These are phyloP conservation scores for Copsychus sechellarum DNA, from an alignment of 2,113 vertebrate genomes.

Conservation along the genomic window DNA sequence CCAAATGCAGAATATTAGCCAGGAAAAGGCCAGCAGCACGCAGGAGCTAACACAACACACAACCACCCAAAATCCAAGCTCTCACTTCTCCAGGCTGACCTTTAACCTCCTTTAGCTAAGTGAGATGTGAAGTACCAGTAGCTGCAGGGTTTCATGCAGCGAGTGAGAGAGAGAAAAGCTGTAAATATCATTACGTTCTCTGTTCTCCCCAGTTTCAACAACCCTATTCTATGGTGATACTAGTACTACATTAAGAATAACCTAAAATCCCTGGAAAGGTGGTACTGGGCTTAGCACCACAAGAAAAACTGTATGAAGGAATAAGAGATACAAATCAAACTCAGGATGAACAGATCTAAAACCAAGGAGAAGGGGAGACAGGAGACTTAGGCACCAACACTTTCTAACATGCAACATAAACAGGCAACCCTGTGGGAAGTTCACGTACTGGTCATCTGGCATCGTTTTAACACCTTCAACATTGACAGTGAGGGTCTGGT, in stretches of 20 bases:
- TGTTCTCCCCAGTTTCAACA: background rate
- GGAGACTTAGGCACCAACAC: background rate
- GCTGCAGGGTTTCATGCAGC: background rate
- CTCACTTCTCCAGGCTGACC: background rate
- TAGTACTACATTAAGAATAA: background rate
- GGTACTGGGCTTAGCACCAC: background rate
- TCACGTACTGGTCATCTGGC: slow-evolving; percentile 92
- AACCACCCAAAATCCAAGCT: background rate
- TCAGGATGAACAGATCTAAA: background rate
- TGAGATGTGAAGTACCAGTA: background rate
- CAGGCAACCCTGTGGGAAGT: background rate
- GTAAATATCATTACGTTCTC: background rate
- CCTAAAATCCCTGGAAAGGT: background rate
- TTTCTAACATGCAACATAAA: background rate
- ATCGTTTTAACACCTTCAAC: slow-evolving; percentile 92
- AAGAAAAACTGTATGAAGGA: background rate
- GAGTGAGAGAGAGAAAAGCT: background rate
- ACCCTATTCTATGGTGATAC: background rate
- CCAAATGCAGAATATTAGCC: accelerated
- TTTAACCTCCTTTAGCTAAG: background rate
- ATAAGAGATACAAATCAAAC: background rate
- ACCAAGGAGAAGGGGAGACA: background rate
- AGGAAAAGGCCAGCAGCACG: background rate
- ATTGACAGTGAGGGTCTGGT: slow-evolving; percentile 89
- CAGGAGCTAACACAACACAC: background rate